Evolutionary conservation across 2,888 invertebrate species (phyloP).

Genomic region (Synanthedon myopaeformis): DNA sequence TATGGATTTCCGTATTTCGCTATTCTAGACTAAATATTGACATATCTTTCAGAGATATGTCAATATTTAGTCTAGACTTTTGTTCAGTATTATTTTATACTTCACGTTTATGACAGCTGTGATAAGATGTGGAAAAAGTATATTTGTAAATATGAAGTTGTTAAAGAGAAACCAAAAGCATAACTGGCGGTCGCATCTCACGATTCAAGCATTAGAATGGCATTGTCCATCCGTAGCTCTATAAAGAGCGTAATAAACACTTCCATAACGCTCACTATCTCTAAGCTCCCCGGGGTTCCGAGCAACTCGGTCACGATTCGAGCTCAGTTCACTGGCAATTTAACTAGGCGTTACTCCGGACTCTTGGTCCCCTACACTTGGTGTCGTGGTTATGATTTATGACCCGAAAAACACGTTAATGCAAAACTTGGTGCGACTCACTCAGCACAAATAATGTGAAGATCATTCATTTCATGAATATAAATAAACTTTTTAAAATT

Average conservation of each 20-base stretch:
- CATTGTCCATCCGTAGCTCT: constrained; percentile 3
- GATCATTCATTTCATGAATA: too few species aligned
- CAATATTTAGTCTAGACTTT: too few species aligned
- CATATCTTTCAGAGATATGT: too few species aligned
- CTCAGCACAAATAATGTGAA: too few species aligned
- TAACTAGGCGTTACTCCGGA: background rate
- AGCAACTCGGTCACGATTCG: constrained; percentile 10
- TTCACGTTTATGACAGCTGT: too few species aligned
- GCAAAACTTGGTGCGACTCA: background rate
- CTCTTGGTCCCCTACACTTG: background rate
- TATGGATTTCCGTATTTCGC: too few species aligned
- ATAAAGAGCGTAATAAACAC: constrained; percentile 15
- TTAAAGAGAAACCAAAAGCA: constrained; percentile 12
- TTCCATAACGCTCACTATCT: constrained; percentile 1
- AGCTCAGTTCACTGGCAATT: background rate
- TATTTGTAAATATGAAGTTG: constrained; percentile 6
- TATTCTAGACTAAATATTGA: too few species aligned
- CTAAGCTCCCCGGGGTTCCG: constrained; percentile 4
- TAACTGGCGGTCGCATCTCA: constrained; percentile 6
- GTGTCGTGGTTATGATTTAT: background rate
- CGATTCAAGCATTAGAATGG: constrained; percentile 11
- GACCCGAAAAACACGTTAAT: background rate
- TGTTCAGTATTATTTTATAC: too few species aligned
- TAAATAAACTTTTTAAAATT: too few species aligned
- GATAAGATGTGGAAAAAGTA: too few species aligned